phyloP scores from a whole-genome alignment of 2,797 vertebrate genomes.

The Dermochelys coriacea region DNA sequence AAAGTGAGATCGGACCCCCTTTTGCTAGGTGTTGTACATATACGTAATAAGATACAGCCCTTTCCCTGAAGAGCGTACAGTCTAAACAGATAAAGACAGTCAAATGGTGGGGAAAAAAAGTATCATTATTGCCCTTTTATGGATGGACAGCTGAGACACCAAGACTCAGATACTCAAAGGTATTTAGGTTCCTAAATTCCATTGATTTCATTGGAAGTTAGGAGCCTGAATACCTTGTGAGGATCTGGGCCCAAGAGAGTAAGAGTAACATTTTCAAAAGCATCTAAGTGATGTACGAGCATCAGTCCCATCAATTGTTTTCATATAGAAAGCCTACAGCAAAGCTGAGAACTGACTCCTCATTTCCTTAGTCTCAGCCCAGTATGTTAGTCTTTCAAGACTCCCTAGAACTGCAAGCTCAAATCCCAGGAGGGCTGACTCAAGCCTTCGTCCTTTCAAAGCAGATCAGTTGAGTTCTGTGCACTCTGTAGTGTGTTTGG shows the following conservation, averaged over 20 bases:
- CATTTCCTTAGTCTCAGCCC: fast-evolving
- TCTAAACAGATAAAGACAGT: background rate
- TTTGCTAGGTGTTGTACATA: fast-evolving
- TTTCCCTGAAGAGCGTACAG: fast-evolving
- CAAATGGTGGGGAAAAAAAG: background rate
- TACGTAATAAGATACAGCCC: fast-evolving
- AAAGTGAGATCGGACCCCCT: background rate
- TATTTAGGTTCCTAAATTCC: background rate
- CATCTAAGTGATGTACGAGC: background rate
- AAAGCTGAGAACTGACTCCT: fast-evolving
- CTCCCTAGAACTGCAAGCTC: background rate
- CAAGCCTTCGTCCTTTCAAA: background rate
- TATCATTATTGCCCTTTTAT: fast-evolving
- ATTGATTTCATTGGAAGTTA: background rate
- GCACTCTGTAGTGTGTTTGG: background rate
- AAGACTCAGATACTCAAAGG: background rate
- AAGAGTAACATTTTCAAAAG: background rate
- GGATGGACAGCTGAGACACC: background rate
- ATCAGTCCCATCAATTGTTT: background rate
- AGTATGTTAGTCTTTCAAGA: background rate
- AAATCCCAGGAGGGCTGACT: background rate
- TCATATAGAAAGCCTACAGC: fast-evolving
- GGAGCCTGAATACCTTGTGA: background rate
- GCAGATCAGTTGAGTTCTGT: too few species aligned
- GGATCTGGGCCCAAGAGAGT: background rate